phyloP scores from a whole-genome alignment of 2,888 invertebrate genomes.

The Apamea crenata region DNA sequence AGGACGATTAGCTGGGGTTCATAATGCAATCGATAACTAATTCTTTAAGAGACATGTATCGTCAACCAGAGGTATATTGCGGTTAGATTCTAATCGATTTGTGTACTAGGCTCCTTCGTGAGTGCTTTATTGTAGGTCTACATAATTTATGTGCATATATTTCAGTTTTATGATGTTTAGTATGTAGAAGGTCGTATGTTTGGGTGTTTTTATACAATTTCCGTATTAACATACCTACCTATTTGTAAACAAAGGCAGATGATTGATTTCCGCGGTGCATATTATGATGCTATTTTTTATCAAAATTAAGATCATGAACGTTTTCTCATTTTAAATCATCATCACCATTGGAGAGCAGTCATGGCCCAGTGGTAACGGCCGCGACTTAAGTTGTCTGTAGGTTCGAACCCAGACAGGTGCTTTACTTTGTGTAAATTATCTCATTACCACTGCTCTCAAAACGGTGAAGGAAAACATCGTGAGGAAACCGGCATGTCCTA shows the following conservation, averaged over 20 bases:
- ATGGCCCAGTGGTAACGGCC: no score
- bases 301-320: background rate
- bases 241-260: background rate
- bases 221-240: background rate
- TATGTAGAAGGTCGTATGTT: background rate
- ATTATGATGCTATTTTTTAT: background rate
- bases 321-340: background rate
- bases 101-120: background rate
- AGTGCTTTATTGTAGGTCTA: background rate
- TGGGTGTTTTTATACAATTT: background rate
- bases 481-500: no score
- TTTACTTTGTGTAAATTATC: no score
- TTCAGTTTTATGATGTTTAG: background rate
- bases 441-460: no score
- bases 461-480: no score
- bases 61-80: background rate
- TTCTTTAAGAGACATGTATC: background rate
- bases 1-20: slow-evolving; percentile 8
- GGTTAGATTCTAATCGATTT: background rate
- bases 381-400: no score
- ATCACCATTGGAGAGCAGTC: background rate
- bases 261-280: background rate
- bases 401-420: no score
- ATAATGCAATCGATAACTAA: slow-evolving; percentile 5
- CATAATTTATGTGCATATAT: background rate